phyloP scores from a whole-genome alignment of 1,140 invertebrate species.

The Coenobita brevimanus region DNA sequence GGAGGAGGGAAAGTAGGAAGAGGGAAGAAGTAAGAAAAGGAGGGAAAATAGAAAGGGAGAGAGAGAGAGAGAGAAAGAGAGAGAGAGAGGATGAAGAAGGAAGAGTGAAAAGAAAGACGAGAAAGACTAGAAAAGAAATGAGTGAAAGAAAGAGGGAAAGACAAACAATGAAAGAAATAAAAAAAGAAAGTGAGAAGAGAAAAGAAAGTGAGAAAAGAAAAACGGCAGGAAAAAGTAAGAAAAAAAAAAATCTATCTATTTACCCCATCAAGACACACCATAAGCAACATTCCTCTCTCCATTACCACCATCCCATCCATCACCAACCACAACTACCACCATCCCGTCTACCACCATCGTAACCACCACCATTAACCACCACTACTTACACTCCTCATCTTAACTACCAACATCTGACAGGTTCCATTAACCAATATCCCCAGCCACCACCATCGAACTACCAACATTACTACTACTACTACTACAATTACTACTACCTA shows the following conservation, averaged over 20 bases:
- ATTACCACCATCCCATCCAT: background rate
- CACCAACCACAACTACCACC: background rate
- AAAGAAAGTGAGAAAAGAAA: background rate
- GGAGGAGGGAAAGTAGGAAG: background rate
- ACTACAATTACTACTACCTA: too few species aligned
- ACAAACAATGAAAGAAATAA: background rate
- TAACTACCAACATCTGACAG: too few species aligned
- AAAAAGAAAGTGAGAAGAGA: background rate
- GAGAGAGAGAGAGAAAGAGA: background rate
- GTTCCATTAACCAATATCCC: too few species aligned
- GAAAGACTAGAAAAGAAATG: background rate
- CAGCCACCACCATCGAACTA: too few species aligned
- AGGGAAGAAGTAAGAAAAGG: background rate
- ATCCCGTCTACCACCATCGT: too few species aligned
- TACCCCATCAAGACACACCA: background rate
- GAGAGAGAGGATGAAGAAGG: background rate
- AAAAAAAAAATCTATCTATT: too few species aligned
- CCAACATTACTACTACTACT: too few species aligned
- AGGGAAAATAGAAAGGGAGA: background rate
- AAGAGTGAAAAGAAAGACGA: background rate
- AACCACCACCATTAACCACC: too few species aligned
- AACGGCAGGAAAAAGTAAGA: background rate
- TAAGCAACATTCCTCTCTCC: background rate
- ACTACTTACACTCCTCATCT: too few species aligned
- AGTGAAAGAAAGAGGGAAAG: background rate